These are phyloP conservation scores for Arion vulgaris DNA, from an alignment of 1,140 invertebrate genomes.

Conservation along the genomic window DNA sequence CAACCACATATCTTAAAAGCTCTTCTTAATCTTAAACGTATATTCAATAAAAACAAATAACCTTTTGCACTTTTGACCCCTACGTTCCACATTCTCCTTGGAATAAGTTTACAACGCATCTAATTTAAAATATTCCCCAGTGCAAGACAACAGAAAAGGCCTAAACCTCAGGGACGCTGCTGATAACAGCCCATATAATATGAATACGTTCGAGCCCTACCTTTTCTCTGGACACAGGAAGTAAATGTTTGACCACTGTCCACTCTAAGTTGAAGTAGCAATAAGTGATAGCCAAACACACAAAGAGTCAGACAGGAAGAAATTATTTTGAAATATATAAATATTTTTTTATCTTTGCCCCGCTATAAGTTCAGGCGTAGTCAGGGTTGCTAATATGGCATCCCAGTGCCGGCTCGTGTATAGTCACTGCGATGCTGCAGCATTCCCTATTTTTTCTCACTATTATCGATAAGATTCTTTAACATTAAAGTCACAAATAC, in stretches of 20 bases:
- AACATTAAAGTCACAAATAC: too few relatives aligned
- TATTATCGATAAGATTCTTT: too few relatives aligned
- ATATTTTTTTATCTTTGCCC: too few relatives aligned
- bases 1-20: too few relatives aligned
- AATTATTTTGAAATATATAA: too few relatives aligned
- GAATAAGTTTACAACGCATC: neutral
- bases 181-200: neutral
- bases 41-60: neutral
- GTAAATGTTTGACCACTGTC: slow-evolving; percentile 1
- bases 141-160: neutral
- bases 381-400: too few relatives aligned
- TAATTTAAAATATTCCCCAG: neutral
- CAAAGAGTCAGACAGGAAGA: too few relatives aligned
- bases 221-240: neutral
- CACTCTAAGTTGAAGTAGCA: neutral
- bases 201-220: neutral
- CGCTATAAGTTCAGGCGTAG: too few relatives aligned
- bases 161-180: neutral
- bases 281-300: neutral
- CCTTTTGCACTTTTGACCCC: neutral
- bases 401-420: too few relatives aligned
- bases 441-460: too few relatives aligned
- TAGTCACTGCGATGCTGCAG: too few relatives aligned
- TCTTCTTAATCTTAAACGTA: neutral
- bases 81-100: neutral